Evolutionary conservation across 2,888 invertebrate genomes (phyloP).

Genomic region (Cheilosia scutellata): DNA sequence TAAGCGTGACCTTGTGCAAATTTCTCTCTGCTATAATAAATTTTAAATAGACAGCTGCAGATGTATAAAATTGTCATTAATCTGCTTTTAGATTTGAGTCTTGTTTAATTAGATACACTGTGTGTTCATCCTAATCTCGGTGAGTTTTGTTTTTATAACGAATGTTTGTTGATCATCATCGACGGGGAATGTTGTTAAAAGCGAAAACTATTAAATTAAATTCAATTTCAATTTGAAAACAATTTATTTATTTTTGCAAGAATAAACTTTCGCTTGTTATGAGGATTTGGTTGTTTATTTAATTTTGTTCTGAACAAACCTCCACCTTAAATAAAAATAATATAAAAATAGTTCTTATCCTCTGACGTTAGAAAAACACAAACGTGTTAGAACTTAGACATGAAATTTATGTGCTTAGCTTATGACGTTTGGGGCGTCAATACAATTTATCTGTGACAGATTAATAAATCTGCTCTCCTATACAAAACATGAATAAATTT

Average conservation of each 20-base stretch:
- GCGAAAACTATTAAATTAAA: conserved; percentile 28
- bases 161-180: conserved; percentile 12
- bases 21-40: conserved; percentile 9
- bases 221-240: conserved; percentile 17
- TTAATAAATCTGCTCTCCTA: conserved; percentile 5
- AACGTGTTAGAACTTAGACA: conserved; percentile 43
- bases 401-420: conserved; percentile 26
- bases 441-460: conserved; percentile 36
- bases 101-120: background rate
- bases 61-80: background rate
- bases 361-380: conserved; percentile 52
- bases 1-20: background rate
- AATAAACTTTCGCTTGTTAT: conserved; percentile 1
- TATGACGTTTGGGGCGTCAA: conserved; percentile 44
- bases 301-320: conserved; percentile 7
- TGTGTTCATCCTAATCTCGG: background rate
- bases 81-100: background rate
- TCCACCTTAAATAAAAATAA: conserved; percentile 12
- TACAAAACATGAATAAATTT: conserved; percentile 47
- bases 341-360: conserved; percentile 51
- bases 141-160: background rate
- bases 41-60: conserved; percentile 19
- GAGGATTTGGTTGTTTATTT: conserved; percentile 8
- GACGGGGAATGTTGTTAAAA: conserved; percentile 30
- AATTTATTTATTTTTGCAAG: conserved; percentile 30